Conservation (phyloP, 2,888 invertebrate genomes). For the Scrobipalpa costella region DNA sequence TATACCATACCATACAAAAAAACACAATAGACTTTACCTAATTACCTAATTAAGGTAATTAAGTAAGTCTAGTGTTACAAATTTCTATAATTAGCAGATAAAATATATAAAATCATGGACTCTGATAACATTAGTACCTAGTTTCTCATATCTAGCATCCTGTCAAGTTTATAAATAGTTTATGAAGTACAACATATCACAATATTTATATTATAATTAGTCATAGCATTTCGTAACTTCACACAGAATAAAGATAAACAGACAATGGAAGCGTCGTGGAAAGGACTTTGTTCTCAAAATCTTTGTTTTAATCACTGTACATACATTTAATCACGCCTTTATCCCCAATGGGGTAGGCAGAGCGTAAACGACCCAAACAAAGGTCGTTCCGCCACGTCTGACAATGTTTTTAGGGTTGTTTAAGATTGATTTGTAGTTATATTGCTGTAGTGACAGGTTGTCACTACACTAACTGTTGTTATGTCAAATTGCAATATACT, state of each 20-base stretch:
- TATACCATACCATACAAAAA: no score
- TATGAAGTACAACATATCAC: background rate
- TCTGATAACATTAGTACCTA: constrained; percentile 6
- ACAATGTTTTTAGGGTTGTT: no score
- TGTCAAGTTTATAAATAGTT: constrained; percentile 31
- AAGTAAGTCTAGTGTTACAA: background rate
- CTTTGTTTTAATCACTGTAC: constrained; percentile 47
- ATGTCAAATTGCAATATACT: no score
- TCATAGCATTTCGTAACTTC: constrained; percentile 39
- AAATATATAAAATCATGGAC: background rate
- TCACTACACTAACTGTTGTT: no score
- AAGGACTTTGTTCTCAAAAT: constrained; percentile 38
- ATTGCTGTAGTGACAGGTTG: no score
- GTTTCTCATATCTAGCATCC: constrained; percentile 39
- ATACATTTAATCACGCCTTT: no score
- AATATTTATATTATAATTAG: constrained; percentile 25
- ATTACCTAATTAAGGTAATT: no score
- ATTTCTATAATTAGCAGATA: constrained; percentile 7
- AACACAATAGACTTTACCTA: no score
- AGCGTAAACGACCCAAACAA: no score
- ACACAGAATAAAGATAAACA: constrained; percentile 37
- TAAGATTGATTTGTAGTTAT: no score
- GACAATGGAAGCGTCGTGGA: constrained; percentile 42
- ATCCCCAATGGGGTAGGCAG: no score
- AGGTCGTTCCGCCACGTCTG: no score